A percentile compares a stretch with the other conserved stretches of the same genome.
phyloP scores from a whole-genome alignment of 2,113 vertebrate genomes.

The Tor tambroides region DNA sequence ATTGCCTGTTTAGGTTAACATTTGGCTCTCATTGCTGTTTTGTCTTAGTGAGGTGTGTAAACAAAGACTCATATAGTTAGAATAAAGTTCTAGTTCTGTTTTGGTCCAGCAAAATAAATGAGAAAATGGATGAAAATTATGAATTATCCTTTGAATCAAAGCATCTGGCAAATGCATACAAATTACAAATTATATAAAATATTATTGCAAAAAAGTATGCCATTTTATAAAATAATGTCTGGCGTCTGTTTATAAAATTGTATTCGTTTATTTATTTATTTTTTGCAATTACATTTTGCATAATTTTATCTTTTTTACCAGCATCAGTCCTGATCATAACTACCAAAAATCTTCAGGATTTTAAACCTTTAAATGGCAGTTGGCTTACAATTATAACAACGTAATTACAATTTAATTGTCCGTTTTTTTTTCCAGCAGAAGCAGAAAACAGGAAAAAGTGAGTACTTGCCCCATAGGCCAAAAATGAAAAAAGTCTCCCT shows the following conservation, averaged over 20 bases:
- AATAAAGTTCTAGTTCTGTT: not conserved
- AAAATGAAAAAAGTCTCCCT: no score
- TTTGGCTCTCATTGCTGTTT: not conserved
- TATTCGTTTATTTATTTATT: no score
- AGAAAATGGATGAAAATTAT: not conserved
- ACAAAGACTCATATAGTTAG: not conserved
- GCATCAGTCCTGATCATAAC: no score
- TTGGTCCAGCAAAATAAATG: not conserved
- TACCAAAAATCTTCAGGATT: no score
- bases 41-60: not conserved
- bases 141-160: not conserved
- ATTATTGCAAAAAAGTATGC: not conserved
- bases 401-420: no score
- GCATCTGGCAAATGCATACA: not conserved
- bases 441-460: no score
- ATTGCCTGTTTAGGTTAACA: conserved; percentile 38
- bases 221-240: not conserved
- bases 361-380: no score
- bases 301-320: no score
- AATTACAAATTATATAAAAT: not conserved
- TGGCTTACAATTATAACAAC: no score
- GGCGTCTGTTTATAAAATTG: not conserved
- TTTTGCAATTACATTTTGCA: no score
- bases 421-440: no score
- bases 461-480: no score